Percentiles rank a stretch among this genome's conserved stretches.
These are phyloP conservation scores for Azorinus chamasolen DNA, from an alignment of 2,888 invertebrate genomes.

Conservation along the genomic window DNA sequence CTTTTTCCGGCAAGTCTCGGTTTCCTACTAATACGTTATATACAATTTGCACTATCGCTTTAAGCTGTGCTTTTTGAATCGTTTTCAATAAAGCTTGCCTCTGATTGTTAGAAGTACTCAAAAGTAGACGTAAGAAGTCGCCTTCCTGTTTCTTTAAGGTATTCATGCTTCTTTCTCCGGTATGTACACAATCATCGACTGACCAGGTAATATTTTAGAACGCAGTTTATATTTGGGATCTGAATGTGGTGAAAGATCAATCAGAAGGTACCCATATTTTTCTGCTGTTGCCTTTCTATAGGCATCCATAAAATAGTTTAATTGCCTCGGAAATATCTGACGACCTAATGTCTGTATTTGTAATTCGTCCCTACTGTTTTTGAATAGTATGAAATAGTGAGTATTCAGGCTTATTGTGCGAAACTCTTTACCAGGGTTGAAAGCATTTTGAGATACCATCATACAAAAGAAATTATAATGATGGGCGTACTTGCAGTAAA, in stretches of 20 bases:
- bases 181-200: conserved; percentile 38
- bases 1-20: background rate
- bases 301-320: conserved; percentile 50
- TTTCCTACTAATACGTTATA: conserved; percentile 15
- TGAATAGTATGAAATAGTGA: conserved; percentile 46
- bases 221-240: conserved; percentile 29
- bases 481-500: conserved; percentile 36
- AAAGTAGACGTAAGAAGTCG: conserved; percentile 29
- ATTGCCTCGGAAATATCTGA: conserved; percentile 51
- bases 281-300: conserved; percentile 38
- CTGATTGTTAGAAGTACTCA: conserved; percentile 26
- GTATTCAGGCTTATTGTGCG: too few species aligned
- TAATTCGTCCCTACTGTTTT: conserved; percentile 42
- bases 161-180: conserved; percentile 27
- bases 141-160: conserved; percentile 20
- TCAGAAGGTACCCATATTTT: conserved; percentile 28
- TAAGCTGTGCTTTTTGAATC: conserved; percentile 23
- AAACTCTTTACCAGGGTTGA: too few species aligned
- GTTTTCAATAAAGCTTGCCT: conserved; percentile 32
- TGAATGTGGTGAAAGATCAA: conserved; percentile 38
- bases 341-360: conserved; percentile 51
- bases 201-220: conserved; percentile 42
- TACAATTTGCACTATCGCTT: too few species aligned
- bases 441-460: too few species aligned
- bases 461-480: conserved; percentile 33